Conservation (phyloP, 2,113 vertebrate species). For the Leucopsar rothschildi region DNA sequence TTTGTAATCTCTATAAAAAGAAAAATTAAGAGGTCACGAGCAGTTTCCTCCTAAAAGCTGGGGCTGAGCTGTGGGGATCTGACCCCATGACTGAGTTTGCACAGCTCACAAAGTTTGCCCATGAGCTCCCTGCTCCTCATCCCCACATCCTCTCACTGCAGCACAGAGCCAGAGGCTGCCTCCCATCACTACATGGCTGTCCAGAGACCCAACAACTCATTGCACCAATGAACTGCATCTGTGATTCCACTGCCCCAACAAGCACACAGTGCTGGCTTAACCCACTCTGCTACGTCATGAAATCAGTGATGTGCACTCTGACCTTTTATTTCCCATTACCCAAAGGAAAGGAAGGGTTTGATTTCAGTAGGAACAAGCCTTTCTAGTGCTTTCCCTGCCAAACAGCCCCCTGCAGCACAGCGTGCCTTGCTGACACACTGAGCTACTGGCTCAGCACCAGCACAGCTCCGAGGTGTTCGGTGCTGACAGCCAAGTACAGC, state of each 20-base stretch:
- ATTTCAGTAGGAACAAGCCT: background rate
- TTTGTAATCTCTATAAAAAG: background rate
- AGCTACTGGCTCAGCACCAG: background rate
- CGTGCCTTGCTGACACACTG: rapidly evolving
- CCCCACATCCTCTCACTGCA: rapidly evolving
- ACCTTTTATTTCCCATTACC: background rate
- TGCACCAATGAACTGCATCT: background rate
- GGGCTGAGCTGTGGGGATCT: background rate
- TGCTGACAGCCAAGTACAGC: background rate
- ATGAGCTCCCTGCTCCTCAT: background rate
- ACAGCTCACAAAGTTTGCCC: background rate
- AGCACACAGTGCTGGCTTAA: background rate
- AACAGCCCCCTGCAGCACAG: background rate
- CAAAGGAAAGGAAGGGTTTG: background rate
- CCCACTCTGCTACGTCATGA: background rate
- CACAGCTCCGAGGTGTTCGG: background rate
- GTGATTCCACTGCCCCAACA: background rate
- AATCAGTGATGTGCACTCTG: background rate
- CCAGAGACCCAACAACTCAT: background rate
- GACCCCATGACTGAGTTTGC: background rate
- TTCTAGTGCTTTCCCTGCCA: background rate
- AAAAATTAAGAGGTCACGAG: background rate
- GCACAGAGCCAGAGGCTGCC: background rate
- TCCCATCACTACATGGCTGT: rapidly evolving
- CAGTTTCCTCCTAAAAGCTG: background rate